phyloP scores from a whole-genome alignment of 2,797 vertebrate genomes.

The Lepus oiostolus region DNA sequence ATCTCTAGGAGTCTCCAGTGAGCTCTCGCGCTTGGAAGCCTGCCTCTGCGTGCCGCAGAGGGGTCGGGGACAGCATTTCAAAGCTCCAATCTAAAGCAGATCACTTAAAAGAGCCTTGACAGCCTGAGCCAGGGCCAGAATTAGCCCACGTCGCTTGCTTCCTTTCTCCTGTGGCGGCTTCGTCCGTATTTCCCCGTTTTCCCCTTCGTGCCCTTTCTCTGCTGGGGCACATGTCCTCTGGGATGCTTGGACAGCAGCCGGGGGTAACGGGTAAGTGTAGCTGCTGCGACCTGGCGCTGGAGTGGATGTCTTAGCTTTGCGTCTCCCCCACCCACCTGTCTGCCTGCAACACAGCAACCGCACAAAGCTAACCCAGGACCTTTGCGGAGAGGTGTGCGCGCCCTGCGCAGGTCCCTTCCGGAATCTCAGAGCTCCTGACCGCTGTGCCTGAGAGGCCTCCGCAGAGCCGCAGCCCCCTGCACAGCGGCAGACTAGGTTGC shows the following conservation, averaged over 20 bases:
- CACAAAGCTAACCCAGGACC: neutral
- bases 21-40: neutral
- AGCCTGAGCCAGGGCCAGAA: neutral
- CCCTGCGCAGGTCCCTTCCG: fast-evolving
- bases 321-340: neutral
- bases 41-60: neutral
- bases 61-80: slow-evolving; percentile 37
- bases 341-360: neutral
- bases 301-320: neutral
- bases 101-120: slow-evolving; percentile 3
- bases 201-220: fast-evolving
- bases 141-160: neutral
- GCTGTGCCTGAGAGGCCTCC: neutral
- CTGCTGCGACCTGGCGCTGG: neutral
- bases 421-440: fast-evolving
- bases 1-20: slow-evolving; percentile 39
- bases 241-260: neutral
- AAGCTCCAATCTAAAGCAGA: slow-evolving; percentile 34
- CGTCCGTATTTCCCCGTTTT: neutral
- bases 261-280: neutral
- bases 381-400: neutral
- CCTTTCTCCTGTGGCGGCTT: neutral
- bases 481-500: neutral
- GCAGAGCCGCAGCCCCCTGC: neutral
- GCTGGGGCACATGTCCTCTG: neutral